Base-by-base conservation (phyloP, 1,140 invertebrate genomes). In the Hylaeus volcanicus region DNA sequence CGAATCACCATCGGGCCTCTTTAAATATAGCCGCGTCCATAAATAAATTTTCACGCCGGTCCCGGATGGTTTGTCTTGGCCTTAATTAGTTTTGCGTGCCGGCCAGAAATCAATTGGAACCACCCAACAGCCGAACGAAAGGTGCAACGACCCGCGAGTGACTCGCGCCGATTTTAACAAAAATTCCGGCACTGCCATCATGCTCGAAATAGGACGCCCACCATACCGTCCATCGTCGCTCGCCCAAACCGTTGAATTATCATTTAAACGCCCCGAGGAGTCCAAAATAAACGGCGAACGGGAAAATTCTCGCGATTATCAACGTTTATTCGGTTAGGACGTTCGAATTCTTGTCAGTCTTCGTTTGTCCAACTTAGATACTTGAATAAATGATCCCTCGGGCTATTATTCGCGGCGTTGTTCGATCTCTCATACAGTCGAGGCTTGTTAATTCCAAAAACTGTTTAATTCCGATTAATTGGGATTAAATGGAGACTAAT, bases 31-130 rank as follows among this genome's bases (percentile, higher is more conserved):
- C 8, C 45, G 15, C 0, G n/a, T 55, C 70, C 79, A 83, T 77
- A 86, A 86, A 86, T 86, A 82, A 78, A 51, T 82, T 75, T 79
- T 63, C 26, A 64, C 73, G 45, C 68, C 58, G 45, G 65, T 77
- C 63, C 60, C 68, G 80, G 71, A 70, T 75, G 73, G 48, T 73
- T 61, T 66, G 75, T 86, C 74, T 78, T 71, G 84, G 82, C 72
- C 74, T 61, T 86, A 79, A 86, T 65, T 77, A 74, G 58, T 70
- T 60, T 41, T 86, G 80, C 64, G 48, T 77, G 75, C 74, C 61
- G 63, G 84, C 75, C 68, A 86, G 73, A 82, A 79, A 85, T 82
- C 71, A 85, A 85, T 85, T 78, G 79, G 60, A 60, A 56, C 39
- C 65, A 81, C 51, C 74, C 58, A 55, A 60, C 58, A 26, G 65